Evolutionary conservation across 2,888 invertebrate species (phyloP), one percentile per base, ranked within the genome.

Genomic region (Julus scandinavius): DNA sequence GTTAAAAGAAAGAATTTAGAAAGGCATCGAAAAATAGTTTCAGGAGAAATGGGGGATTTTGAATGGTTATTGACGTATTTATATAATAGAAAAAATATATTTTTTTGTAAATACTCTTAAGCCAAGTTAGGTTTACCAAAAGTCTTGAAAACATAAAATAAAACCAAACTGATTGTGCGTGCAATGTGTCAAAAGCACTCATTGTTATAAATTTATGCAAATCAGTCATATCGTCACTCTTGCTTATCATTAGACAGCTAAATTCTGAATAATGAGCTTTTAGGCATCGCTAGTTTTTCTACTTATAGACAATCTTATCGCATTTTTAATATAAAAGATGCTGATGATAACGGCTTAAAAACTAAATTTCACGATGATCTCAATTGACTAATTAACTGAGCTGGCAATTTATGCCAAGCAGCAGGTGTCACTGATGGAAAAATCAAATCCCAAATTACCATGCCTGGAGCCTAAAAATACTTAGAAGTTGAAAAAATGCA

Each of bases 291-390:
- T 11, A 40, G 45, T 11, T 38, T 72, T 20, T 72, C 20, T 9
- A 9, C 80, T 80, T 13, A 29, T 15, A 38, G 29, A 29, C 7
- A 38, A 80, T 38, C 29, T 80, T 80, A 80, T 80, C 80, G 80
- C 38, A 40, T 17, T 80, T 80, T 80, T 80, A 11, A 38, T 40
- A 38, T 38, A 80, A 80, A 3, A 40, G 13, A 80, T 40, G 80
- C 80, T 80, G 80, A 1, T 40, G 80, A 13, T 40, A 38, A 80
- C 80, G 80, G 80, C 80, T 80, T 80, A 80, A 80, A 80, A 80
- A 40, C 38, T 80, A 40, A 80, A 80, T 80, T 80, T 13, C 80
- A 40, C 0, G 38, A 80, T 38, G 38, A 80, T 40, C 38, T 38
- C 29, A 40, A 80, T 40, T 6, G 38, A 13, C 13, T 80, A 40